Conservation (phyloP, 2,797 vertebrate species). For the Sciurus carolinensis region DNA sequence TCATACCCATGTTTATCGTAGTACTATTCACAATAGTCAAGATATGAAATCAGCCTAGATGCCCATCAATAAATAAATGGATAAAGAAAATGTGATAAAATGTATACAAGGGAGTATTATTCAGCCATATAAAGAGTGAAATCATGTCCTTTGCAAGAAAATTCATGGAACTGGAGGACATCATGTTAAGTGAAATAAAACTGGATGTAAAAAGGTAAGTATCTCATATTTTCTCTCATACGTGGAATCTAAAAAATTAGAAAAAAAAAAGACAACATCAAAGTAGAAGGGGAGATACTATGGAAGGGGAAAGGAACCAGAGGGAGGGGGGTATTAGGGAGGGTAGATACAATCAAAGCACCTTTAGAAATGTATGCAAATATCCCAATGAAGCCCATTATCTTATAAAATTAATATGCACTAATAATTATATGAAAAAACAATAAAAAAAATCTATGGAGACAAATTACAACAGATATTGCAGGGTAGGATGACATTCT, state of each 20-base stretch:
- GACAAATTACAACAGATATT: slow-evolving; percentile 47
- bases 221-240: not conserved
- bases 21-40: not conserved
- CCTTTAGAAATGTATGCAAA: not conserved
- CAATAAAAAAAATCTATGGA: not conserved
- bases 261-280: not conserved
- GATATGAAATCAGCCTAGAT: not conserved
- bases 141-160: not conserved
- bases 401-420: not conserved
- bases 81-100: not conserved
- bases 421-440: not conserved
- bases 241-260: not conserved
- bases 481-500: not conserved
- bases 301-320: not conserved
- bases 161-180: not conserved
- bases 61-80: not conserved
- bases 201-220: not conserved
- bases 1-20: not conserved
- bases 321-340: not conserved
- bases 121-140: not conserved
- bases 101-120: not conserved
- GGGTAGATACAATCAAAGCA: not conserved
- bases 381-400: not conserved
- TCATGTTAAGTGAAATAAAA: not conserved
- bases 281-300: not conserved